Conservation (phyloP, 2,888 invertebrate species). For the Eugnorisma glareosa region DNA sequence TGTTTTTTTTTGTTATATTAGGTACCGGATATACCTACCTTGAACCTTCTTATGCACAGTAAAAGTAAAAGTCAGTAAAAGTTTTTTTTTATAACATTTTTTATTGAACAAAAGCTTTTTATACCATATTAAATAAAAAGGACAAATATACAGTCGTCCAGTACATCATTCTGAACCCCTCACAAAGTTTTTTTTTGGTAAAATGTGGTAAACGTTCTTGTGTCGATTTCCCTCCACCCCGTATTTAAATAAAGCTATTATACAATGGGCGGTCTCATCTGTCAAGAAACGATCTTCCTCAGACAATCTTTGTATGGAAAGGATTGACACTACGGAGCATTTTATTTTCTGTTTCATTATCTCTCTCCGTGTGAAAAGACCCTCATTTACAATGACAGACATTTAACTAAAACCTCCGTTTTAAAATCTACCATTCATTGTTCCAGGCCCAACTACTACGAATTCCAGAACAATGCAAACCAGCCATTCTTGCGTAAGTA, state of each 20-base stretch:
- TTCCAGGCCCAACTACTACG: conserved; percentile 79
- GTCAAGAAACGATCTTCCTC: background rate
- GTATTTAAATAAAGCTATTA: background rate
- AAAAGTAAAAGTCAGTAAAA: no score
- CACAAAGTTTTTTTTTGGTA: no score
- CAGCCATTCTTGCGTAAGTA: conserved; percentile 76
- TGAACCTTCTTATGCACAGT: no score
- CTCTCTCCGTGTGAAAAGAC: background rate
- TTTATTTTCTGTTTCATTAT: background rate
- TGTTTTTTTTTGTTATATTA: no score
- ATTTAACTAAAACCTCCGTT: background rate
- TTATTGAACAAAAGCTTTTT: no score
- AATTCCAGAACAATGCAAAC: conserved; percentile 78
- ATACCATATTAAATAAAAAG: no score
- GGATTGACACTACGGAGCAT: background rate
- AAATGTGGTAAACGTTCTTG: no score
- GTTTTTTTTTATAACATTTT: no score
- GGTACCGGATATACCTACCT: no score
- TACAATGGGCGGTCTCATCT: background rate
- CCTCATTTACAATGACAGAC: background rate
- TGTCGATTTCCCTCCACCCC: background rate
- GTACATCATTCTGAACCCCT: no score
- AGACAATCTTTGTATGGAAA: background rate
- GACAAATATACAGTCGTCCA: no score
- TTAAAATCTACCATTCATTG: conserved; percentile 30